These are phyloP conservation scores for Trypoxylus dichotomus DNA, from an alignment of 1,140 invertebrate genomes.

Conservation along the genomic window DNA sequence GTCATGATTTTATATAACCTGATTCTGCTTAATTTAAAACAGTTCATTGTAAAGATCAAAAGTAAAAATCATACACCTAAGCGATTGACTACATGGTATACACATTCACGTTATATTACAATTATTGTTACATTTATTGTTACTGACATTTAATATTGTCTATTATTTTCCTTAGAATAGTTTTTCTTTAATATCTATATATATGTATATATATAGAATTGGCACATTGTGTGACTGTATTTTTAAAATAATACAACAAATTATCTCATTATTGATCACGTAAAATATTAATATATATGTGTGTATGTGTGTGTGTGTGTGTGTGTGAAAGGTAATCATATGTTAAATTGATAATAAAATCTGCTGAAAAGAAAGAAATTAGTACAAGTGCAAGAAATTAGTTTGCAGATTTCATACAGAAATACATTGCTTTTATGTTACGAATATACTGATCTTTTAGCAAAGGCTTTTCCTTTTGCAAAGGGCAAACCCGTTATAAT, in stretches of 20 bases:
- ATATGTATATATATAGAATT: not conserved
- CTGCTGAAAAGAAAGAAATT: not conserved
- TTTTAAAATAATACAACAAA: not conserved
- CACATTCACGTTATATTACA: not conserved
- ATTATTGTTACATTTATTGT: conserved; percentile 36
- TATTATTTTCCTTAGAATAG: conserved; percentile 21
- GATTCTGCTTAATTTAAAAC: not conserved
- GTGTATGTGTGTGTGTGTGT: no score
- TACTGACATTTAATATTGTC: conserved; percentile 35
- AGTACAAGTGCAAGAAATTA: not conserved
- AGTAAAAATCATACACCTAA: not conserved
- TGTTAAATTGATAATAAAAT: not conserved
- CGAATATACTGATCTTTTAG: conserved; percentile 20
- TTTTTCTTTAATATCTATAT: not conserved
- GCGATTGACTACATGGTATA: not conserved
- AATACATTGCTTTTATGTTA: not conserved
- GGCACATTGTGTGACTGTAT: conserved; percentile 31
- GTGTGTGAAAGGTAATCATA: not conserved
- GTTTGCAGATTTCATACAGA: not conserved
- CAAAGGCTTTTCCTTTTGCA: conserved; percentile 1
- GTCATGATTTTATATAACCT: conserved; percentile 10
- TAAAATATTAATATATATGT: not conserved
- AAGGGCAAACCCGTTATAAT: conserved; percentile 26
- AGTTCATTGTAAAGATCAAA: not conserved
- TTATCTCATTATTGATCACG: not conserved